Evolutionary conservation across 2,113 vertebrate species (phyloP).

Genomic region (Notiomystis cincta): DNA sequence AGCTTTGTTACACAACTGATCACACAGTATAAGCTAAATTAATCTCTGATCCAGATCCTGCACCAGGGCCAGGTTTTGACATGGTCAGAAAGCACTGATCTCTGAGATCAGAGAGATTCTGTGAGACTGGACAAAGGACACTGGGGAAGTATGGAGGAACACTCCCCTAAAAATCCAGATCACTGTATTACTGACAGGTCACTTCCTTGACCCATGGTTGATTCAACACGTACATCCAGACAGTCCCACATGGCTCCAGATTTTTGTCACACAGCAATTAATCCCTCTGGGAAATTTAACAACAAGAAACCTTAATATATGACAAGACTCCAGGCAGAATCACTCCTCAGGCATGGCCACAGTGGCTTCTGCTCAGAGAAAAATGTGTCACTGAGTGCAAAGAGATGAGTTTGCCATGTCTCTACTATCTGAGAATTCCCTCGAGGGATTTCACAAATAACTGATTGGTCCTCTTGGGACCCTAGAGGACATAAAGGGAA

Average conservation of each 20-base stretch:
- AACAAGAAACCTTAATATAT: background rate
- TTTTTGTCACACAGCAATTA: background rate
- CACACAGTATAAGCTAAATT: background rate
- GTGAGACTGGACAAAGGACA: background rate
- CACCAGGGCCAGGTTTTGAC: background rate
- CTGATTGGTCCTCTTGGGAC: background rate
- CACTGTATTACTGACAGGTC: background rate
- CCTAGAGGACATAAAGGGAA: background rate
- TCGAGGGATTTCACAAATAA: background rate
- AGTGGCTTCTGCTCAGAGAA: background rate
- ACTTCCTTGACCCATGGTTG: background rate
- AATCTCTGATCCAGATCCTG: background rate
- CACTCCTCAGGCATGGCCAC: background rate
- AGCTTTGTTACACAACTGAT: background rate
- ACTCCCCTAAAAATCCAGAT: fast-evolving
- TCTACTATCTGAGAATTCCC: background rate
- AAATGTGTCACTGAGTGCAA: background rate
- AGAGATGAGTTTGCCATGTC: background rate
- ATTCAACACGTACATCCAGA: background rate
- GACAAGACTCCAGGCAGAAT: background rate
- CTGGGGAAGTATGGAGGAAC: background rate
- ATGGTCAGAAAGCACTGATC: background rate
- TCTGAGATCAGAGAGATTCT: background rate
- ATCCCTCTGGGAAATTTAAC: background rate
- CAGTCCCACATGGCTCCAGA: background rate